Evolutionary conservation across 2,797 vertebrate genomes (phyloP).

Genomic region (Coilia nasus): DNA sequence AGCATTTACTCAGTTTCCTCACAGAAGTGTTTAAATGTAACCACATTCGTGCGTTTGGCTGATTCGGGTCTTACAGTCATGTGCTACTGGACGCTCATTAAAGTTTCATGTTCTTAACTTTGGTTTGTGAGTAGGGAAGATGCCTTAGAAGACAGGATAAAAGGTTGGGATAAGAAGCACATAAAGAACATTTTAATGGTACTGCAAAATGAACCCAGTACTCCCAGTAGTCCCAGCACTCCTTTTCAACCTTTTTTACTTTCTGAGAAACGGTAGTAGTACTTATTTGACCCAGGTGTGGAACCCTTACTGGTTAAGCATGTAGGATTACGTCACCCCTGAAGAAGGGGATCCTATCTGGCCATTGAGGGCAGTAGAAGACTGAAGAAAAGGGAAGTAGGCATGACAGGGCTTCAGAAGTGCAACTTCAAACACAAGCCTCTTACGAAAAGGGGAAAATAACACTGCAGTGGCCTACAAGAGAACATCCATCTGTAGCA

Average conservation of each 20-base stretch:
- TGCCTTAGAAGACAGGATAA: no score
- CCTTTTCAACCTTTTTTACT: background rate
- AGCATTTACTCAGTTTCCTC: background rate
- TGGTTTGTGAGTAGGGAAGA: no score
- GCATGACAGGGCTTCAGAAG: background rate
- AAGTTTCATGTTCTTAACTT: no score
- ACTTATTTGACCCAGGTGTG: background rate
- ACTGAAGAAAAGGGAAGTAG: slow-evolving; percentile 40
- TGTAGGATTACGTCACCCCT: background rate
- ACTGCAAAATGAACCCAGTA: no score
- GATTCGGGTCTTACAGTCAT: no score
- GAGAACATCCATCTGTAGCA: background rate
- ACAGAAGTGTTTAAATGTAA: background rate
- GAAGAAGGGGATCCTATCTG: background rate
- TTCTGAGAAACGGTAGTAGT: background rate
- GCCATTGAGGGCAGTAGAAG: slow-evolving; percentile 68
- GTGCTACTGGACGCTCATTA: no score
- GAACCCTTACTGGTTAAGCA: background rate
- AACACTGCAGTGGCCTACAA: background rate
- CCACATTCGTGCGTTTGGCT: background rate
- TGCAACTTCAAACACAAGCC: slow-evolving; percentile 1
- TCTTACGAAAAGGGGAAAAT: background rate
- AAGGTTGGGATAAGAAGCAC: no score
- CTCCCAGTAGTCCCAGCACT: no score
- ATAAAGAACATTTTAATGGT: no score